phyloP scores from a whole-genome alignment of 2,113 vertebrate genomes.

The Bubo scandiacus region DNA sequence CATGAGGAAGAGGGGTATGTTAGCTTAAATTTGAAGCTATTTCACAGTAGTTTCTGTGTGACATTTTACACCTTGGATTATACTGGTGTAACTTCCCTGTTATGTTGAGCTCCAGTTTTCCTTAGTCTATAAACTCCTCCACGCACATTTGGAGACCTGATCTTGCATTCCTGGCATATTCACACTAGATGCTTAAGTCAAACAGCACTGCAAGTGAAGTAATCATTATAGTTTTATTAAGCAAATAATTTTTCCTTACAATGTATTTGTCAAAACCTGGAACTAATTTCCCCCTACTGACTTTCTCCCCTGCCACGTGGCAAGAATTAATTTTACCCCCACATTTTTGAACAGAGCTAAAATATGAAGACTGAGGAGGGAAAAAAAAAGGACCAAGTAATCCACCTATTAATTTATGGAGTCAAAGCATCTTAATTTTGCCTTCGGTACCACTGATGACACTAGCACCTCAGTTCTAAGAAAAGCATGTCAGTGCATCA shows the following conservation, averaged over 20 bases:
- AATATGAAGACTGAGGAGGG: background rate
- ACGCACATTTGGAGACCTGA: background rate
- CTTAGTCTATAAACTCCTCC: background rate
- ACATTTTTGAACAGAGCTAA: conserved; percentile 20
- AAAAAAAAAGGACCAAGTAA: background rate
- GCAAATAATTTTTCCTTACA: conserved; percentile 41
- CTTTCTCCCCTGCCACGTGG: conserved; percentile 27
- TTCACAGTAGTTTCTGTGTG: conserved; percentile 14
- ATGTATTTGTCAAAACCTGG: conserved; percentile 34
- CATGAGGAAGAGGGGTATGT: background rate
- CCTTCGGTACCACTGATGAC: background rate
- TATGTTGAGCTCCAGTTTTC: background rate
- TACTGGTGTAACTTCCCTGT: background rate
- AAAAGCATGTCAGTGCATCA: background rate
- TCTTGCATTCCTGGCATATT: conserved; percentile 30
- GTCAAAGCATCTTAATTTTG: conserved; percentile 4
- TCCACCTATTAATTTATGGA: background rate
- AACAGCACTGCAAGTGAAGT: conserved; percentile 14
- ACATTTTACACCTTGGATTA: conserved; percentile 41
- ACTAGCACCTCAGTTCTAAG: background rate
- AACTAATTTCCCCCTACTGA: conserved; percentile 25
- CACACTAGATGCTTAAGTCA: conserved; percentile 1
- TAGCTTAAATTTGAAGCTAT: background rate
- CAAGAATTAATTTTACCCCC: background rate
- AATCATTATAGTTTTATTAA: conserved; percentile 24